Conservation (phyloP, 1,140 invertebrate species). For the Notospermus geniculatus region DNA sequence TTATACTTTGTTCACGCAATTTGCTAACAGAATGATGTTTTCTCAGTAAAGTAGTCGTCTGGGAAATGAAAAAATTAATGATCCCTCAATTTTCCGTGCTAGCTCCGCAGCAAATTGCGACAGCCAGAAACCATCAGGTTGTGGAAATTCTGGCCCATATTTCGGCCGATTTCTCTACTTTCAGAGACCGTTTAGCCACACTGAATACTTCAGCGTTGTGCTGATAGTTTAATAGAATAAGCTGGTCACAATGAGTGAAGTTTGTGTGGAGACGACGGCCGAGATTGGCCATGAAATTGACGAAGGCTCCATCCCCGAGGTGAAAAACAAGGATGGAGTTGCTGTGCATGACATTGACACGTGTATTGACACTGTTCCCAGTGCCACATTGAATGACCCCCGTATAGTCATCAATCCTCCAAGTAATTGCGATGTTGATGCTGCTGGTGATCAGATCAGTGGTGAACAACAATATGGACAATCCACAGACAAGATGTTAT, state of each 20-base stretch:
- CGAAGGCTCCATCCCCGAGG: neutral
- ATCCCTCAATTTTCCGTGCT: too few species aligned
- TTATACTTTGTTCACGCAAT: slow-evolving; percentile 1
- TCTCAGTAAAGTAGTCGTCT: neutral
- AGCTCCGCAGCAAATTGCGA: neutral
- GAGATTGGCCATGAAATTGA: neutral
- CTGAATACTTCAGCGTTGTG: slow-evolving; percentile 7
- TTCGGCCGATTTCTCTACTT: neutral
- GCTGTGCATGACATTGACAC: neutral
- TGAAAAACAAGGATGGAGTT: neutral
- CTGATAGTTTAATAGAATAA: neutral
- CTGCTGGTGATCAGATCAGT: too few species aligned
- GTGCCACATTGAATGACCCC: neutral
- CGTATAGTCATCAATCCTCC: neutral
- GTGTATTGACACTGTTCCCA: neutral
- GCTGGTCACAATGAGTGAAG: slow-evolving; percentile 7
- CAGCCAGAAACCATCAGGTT: neutral
- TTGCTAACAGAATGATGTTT: neutral
- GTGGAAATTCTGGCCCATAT: neutral
- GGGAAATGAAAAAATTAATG: too few species aligned
- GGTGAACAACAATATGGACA: neutral
- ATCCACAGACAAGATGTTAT: neutral
- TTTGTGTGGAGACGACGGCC: neutral
- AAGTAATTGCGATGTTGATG: too few species aligned
- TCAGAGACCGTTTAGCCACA: neutral